Conservation (phyloP, 2,888 invertebrate species). For the Uropetala carovei region DNA sequence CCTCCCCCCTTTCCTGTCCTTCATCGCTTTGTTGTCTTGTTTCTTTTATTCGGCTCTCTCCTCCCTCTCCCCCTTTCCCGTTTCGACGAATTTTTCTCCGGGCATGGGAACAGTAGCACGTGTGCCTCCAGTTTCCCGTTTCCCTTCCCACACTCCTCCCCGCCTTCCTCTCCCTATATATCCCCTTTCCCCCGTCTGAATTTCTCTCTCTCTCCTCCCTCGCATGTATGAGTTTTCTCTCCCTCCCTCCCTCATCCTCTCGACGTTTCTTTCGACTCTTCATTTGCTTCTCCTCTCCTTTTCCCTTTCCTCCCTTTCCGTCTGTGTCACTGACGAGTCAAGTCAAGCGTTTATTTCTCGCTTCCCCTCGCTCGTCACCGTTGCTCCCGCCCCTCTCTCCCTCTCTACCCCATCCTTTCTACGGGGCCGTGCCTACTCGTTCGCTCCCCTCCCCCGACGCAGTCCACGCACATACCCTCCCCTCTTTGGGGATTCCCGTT, state of each 20-base stretch:
- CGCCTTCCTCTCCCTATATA: background rate
- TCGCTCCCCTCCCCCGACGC: background rate
- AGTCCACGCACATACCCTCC: background rate
- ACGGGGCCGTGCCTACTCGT: background rate
- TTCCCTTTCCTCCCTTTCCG: background rate
- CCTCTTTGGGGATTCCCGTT: too few relatives aligned
- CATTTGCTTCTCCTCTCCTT: background rate
- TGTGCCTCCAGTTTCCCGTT: background rate
- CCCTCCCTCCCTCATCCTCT: background rate
- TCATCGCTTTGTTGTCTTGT: background rate
- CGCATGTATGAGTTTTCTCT: background rate
- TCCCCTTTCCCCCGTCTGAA: background rate
- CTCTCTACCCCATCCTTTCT: background rate
- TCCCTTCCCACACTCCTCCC: background rate
- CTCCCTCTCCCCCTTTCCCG: background rate
- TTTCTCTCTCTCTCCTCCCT: background rate
- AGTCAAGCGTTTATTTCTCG: too few relatives aligned
- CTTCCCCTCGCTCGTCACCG: background rate
- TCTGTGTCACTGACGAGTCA: too few relatives aligned
- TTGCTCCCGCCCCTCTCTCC: background rate
- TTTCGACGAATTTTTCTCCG: background rate
- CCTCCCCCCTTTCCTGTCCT: background rate
- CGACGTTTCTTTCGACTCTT: background rate
- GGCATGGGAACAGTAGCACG: slow-evolving; percentile 51
- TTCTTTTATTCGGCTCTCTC: background rate